Percentiles rank a stretch among this genome's conserved stretches.
These are phyloP conservation scores for Oreocharis arfaki DNA, from an alignment of 2,113 vertebrate species.

Conservation along the genomic window DNA sequence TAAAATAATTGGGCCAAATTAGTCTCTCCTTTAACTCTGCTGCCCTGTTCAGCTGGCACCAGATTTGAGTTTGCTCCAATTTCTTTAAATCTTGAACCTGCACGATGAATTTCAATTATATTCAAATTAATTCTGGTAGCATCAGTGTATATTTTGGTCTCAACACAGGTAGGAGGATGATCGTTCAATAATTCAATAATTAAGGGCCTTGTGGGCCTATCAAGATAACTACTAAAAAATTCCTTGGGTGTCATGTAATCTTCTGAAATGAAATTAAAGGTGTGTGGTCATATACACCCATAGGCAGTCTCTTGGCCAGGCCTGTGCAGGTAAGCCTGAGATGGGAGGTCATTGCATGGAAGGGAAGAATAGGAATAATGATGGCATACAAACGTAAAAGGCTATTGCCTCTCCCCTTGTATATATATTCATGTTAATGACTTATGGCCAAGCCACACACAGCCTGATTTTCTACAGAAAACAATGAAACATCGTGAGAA, in stretches of 20 bases:
- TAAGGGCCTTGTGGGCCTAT: neutral
- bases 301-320: neutral
- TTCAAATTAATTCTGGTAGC: neutral
- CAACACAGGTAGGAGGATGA: neutral
- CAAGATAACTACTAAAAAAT: neutral
- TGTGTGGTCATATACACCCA: neutral
- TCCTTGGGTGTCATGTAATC: neutral
- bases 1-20: neutral
- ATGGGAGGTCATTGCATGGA: accelerated
- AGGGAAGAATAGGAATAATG: neutral
- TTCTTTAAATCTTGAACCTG: neutral
- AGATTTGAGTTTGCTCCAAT: neutral
- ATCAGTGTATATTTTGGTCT: neutral
- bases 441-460: neutral
- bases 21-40: neutral
- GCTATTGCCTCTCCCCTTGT: neutral
- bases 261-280: neutral
- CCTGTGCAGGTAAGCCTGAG: neutral
- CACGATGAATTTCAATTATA: neutral
- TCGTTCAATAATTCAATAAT: neutral
- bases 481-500: neutral
- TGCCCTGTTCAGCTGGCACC: neutral
- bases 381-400: neutral
- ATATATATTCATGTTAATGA: neutral
- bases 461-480: neutral